Percentiles rank a stretch among this genome's conserved stretches.
Conservation (phyloP, 64 coral and sea anemone genomes). For the Montipora sp. region DNA sequence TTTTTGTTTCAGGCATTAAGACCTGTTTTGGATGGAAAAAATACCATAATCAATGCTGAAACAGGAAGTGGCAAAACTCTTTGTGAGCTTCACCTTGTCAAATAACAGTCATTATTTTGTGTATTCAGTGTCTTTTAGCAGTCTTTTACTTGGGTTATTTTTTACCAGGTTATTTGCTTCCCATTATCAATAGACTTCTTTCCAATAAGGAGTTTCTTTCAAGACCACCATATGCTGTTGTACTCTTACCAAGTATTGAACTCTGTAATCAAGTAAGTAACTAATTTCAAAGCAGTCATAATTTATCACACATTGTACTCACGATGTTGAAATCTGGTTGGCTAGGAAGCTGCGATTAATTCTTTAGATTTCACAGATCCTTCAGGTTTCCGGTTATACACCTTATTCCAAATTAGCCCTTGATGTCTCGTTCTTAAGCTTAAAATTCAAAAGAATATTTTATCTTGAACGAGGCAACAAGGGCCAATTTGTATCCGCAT, state of each 20-base stretch:
- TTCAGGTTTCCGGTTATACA: too few species aligned
- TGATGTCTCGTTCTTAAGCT: too few species aligned
- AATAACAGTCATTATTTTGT: not conserved
- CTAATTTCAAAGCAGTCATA: not conserved
- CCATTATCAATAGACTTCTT: constrained; percentile 86
- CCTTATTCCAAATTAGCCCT: too few species aligned
- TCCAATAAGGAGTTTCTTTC: constrained; percentile 6
- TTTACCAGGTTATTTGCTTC: constrained; percentile 86
- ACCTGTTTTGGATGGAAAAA: constrained; percentile 54
- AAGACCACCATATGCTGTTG: constrained; percentile 78
- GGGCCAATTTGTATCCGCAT: too few species aligned
- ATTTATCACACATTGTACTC: not conserved
- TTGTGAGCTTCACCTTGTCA: constrained; percentile 61
- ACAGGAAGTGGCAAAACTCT: constrained; percentile 97
- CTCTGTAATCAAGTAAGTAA: constrained; percentile 84
- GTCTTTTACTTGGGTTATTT: not conserved
- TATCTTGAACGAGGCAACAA: too few species aligned
- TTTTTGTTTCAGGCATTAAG: constrained; percentile 70
- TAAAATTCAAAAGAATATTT: too few species aligned
- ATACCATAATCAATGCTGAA: constrained; percentile 95
- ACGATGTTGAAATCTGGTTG: too few species aligned
- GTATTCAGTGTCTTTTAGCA: not conserved
- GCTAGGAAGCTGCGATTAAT: too few species aligned
- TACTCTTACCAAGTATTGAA: constrained; percentile 89
- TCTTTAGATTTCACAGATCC: too few species aligned